These are phyloP conservation scores for Eubasilissa regina DNA, from an alignment of 1,140 invertebrate species.

Conservation along the genomic window DNA sequence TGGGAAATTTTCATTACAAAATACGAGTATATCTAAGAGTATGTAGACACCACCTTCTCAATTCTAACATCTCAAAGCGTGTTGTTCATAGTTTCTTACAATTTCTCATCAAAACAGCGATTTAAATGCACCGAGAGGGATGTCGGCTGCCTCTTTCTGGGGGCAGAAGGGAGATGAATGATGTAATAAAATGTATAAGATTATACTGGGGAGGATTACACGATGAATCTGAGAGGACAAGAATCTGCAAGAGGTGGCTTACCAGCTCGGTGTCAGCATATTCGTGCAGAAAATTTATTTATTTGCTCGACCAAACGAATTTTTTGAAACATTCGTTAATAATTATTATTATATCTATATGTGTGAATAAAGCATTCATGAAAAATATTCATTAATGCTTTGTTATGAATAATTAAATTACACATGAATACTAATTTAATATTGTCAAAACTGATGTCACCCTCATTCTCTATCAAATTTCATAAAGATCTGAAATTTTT, in stretches of 20 bases:
- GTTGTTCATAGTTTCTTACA: slow-evolving; percentile 57
- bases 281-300: slow-evolving; percentile 26
- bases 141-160: not conserved
- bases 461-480: too few relatives aligned
- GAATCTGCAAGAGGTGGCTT: slow-evolving; percentile 46
- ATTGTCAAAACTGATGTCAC: too few relatives aligned
- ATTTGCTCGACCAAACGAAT: slow-evolving; percentile 7
- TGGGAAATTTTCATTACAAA: too few relatives aligned
- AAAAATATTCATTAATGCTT: too few relatives aligned
- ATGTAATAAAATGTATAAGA: slow-evolving; percentile 59
- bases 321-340: not conserved
- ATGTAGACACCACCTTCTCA: not conserved
- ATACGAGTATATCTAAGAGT: too few relatives aligned
- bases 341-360: too few relatives aligned
- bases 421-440: too few relatives aligned
- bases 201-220: slow-evolving; percentile 56
- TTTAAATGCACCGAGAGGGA: slow-evolving; percentile 56
- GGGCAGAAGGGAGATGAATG: slow-evolving; percentile 24
- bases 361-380: too few relatives aligned
- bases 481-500: too few relatives aligned
- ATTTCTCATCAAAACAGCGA: slow-evolving; percentile 59
- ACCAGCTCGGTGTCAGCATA: slow-evolving; percentile 14
- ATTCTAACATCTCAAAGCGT: slow-evolving; percentile 19
- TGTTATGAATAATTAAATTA: too few relatives aligned
- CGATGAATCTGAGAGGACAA: slow-evolving; percentile 48